Base-by-base conservation (phyloP, 2,797 vertebrate genomes). In the Pseudochromis fuscus region DNA sequence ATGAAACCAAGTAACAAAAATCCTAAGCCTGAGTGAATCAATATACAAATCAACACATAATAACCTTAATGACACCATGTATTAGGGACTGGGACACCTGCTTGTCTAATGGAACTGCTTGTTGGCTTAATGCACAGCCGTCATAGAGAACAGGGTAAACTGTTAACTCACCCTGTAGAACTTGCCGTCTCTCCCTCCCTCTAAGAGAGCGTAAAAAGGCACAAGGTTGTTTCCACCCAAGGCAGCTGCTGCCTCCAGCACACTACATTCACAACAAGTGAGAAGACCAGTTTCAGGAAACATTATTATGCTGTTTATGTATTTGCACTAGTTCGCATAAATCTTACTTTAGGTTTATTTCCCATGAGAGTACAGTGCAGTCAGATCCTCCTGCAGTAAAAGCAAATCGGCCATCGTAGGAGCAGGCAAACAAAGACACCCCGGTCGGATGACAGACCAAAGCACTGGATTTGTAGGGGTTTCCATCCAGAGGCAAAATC, bases 401-500 rank as follows among this genome's bases (percentile, higher is more conserved):
- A 85, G 95, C 2, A 7, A 93, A 95, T 46, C 7, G 48, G 0
- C 97, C 94, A 0, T 97, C 95, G 0, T 89, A 88, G 82, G 97
- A 97, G 51, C 93, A 89, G 62, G 94, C 82, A 31, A 98, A 62
- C 10, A 92, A 74, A 0, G 93, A 93, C 57, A 89, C 95, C 0
- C 95, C 96, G 0, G 67, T 69, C 0, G 96, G 94, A 84, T 99
- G 97, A 89, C 96, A 96, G 30, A 96, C 75, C 71, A 96, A 70
- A 33, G 95, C 95, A 0, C 86, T 94, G 16, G 96, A 96, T 81
- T 94, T 97, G 88, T 95, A 95, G 2, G 96, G 97, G 72, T 98
- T 99, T 65, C 98, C 98, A 25, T 99, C 97, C 0, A 97, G 27
- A 2, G 97, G 98, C 49, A 99, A 89, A 66, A 97, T 95, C 93